Base-by-base conservation (phyloP, 2,888 invertebrate genomes). In the Choreutis nemorana region DNA sequence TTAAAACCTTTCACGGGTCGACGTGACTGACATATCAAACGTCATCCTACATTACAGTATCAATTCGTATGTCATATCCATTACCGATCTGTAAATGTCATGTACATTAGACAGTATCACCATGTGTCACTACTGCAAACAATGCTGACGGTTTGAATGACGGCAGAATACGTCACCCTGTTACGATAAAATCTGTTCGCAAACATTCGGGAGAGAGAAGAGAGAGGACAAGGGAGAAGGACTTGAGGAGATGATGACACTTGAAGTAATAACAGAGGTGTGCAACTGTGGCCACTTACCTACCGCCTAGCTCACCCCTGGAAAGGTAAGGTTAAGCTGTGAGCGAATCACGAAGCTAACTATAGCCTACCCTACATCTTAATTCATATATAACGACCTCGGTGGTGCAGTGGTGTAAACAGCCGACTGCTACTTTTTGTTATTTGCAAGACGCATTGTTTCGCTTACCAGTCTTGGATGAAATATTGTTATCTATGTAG, bases 191-290 rank as follows among this genome's bases (percentile, higher is more conserved):
- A 37, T 36, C 34, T 33, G 36, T 36, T 37, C 29, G 25, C 36
- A 28, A 29, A 34, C 37, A 37, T 31, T 34, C 33, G 22, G 29
- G n/a, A n/a, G n/a, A n/a, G n/a, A n/a, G n/a, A n/a, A n/a, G n/a
- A n/a, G n/a, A n/a, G n/a, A n/a, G n/a, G n/a, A n/a, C n/a, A n/a
- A n/a, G n/a, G n/a, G n/a, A n/a, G n/a, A 26, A 26, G 26, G 49
- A 53, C 45, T 50, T 54, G 49, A 44, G 39, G 45, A 46, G 41
- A 47, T 42, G 43, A 57, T 50, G 42, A 36, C 45, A 43, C 59
- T 58, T 43, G 41, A 51, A 52, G 48, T 57, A 55, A 59, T 56
- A 58, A 54, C 55, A 33, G 40, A 37, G 40, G 36, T 40, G 43
- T 37, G 37, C 37, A 35, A 34, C 40, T 38, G 41, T 32, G 35